phyloP scores from a whole-genome alignment of 2,113 vertebrate genomes.

The Siphamia tubifer region DNA sequence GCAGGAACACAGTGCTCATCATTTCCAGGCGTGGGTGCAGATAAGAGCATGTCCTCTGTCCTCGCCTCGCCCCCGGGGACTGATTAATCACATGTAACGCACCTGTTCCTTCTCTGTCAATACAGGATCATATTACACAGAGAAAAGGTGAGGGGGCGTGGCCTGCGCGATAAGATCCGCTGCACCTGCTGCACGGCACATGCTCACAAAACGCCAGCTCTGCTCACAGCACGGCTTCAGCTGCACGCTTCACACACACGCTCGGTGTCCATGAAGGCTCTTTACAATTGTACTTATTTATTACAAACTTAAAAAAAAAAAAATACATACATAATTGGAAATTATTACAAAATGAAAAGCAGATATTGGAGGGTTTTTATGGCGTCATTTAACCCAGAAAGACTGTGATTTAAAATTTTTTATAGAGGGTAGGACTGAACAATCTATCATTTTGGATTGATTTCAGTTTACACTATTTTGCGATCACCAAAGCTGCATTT shows the following conservation, averaged over 20 bases:
- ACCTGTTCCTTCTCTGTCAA: constrained; percentile 73
- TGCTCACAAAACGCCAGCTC: constrained; percentile 26
- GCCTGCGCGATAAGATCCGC: constrained; percentile 28
- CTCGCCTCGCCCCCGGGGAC: constrained; percentile 24
- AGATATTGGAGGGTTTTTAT: too few relatives aligned
- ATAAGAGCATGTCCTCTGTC: constrained; percentile 60
- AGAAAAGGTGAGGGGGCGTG: constrained; percentile 50
- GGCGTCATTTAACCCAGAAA: too few relatives aligned
- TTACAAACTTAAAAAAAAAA: too few relatives aligned
- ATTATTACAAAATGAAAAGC: too few relatives aligned
- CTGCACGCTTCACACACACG: constrained; percentile 22
- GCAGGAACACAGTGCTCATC: constrained; percentile 48
- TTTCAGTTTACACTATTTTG: too few relatives aligned
- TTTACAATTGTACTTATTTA: too few relatives aligned
- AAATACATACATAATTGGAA: too few relatives aligned
- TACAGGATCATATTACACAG: constrained; percentile 60
- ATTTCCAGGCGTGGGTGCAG: constrained; percentile 51
- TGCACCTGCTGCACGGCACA: constrained; percentile 59
- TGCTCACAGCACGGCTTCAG: constrained; percentile 31
- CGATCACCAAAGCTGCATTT: too few relatives aligned
- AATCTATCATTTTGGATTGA: too few relatives aligned
- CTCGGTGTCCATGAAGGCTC: too few relatives aligned
- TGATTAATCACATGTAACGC: constrained; percentile 72
- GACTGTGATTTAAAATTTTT: too few relatives aligned
- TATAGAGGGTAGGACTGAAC: too few relatives aligned